Base-by-base conservation (phyloP, 1,140 invertebrate genomes). In the Drosophila baimaii region DNA sequence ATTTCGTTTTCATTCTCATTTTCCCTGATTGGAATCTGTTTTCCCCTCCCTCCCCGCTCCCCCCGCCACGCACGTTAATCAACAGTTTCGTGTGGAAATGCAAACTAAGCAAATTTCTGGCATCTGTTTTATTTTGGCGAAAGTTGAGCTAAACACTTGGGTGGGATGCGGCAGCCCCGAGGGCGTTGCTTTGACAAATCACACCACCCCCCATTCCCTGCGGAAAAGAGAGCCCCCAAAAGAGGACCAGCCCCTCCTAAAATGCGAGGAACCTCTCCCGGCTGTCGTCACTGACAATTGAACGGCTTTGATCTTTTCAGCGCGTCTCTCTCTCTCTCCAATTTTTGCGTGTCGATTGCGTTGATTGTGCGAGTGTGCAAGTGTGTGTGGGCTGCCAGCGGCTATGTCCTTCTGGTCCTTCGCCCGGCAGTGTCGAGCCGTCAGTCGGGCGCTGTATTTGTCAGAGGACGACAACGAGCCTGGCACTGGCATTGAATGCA, bases 261-360 rank as follows among this genome's bases (percentile, higher is more conserved):
- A 55, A 41, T 17, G 29, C 51, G 52, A 69, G 46, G 41, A 58
- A 39, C 59, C 68, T 63, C 83, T 77, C 43, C 43, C 46, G 68
- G 57, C 58, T 89, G 74, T 68, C 69, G 56, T 62, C 73, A 75
- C 65, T 89, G 84, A 78, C 84, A 89, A 89, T 89, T 84, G 81
- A 89, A 89, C 62, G 73, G 69, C 84, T 89, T 89, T 89, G 84
- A 89, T 89, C 84, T 89, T 89, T 84, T 84, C 80, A 80, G 68
- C 80, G 73, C 73, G 35, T 21, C 39, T 51, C 62, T 64, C 17
- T 64, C 17, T 43, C 58, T 74, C 66, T 57, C 47, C 77, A 84
- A 78, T 89, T 89, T 89, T 81, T 75, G 77, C 69, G 77, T 84
- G 80, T 88, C 77, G 84, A 81, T 89, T 83, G 81, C 81, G 68